Percentiles rank a stretch among this genome's conserved stretches.
Evolutionary conservation across 2,797 vertebrate species (phyloP).

Genomic region (Sternarchorhynchus goeldii): DNA sequence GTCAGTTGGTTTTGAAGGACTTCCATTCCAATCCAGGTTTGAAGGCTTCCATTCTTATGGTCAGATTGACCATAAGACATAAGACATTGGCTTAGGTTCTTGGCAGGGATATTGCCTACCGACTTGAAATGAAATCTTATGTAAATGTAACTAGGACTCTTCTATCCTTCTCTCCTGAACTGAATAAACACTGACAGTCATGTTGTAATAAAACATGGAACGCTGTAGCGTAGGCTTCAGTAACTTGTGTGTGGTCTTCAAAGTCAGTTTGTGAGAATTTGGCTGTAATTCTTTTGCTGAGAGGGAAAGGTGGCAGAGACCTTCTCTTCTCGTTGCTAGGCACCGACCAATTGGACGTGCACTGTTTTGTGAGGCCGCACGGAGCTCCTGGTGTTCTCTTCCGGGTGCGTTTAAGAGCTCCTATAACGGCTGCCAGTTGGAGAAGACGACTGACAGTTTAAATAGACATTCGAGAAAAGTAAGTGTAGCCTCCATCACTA

Average conservation of each 20-base stretch:
- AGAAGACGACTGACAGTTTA: conserved; percentile 2
- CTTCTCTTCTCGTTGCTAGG: not conserved
- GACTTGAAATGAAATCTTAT: too few relatives aligned
- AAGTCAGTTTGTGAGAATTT: not conserved
- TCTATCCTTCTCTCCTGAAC: too few relatives aligned
- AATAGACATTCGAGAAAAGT: not conserved
- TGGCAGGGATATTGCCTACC: too few relatives aligned
- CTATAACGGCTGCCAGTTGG: not conserved
- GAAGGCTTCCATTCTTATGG: not conserved
- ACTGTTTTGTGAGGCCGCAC: not conserved
- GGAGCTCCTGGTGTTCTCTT: not conserved
- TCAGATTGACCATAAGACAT: too few relatives aligned
- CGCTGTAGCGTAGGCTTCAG: too few relatives aligned
- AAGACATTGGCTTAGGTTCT: too few relatives aligned
- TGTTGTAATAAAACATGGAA: not conserved
- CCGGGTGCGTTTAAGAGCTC: not conserved
- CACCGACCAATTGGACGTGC: not conserved
- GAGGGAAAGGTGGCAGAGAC: not conserved
- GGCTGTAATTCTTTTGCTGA: not conserved
- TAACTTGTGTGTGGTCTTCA: too few relatives aligned
- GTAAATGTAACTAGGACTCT: too few relatives aligned
- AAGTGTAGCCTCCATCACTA: not conserved
- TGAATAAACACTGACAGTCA: too few relatives aligned
- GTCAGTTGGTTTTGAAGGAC: too few relatives aligned
- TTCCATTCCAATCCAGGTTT: too few relatives aligned